These are phyloP conservation scores for Origma solitaria DNA, from an alignment of 2,113 vertebrate genomes.

Conservation along the genomic window DNA sequence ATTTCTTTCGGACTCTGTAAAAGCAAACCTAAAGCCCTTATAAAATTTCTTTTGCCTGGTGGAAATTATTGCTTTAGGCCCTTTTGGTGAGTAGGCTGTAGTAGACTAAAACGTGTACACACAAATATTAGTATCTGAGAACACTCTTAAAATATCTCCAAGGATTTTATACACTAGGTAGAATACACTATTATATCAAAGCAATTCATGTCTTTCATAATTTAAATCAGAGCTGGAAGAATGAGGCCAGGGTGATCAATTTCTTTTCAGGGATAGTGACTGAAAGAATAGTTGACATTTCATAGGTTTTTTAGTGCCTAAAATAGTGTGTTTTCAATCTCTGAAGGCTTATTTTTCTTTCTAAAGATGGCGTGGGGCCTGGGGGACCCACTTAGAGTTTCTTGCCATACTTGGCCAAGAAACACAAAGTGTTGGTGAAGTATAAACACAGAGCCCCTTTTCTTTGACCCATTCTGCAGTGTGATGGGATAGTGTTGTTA, in stretches of 20 bases:
- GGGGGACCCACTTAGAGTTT: conserved; percentile 91
- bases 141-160: background rate
- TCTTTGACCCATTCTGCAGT: conserved; percentile 92
- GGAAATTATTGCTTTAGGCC: background rate
- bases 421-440: conserved; percentile 92
- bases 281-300: conserved; percentile 77
- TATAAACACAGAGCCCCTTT: conserved; percentile 94
- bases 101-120: background rate
- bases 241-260: conserved; percentile 10
- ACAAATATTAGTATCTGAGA: background rate
- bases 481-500: conserved; percentile 98
- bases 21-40: background rate
- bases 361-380: conserved; percentile 84
- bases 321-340: conserved; percentile 70
- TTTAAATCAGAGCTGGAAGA: conserved; percentile 48
- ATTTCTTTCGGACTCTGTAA: background rate
- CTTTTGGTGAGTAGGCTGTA: background rate
- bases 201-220: background rate
- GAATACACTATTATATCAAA: background rate
- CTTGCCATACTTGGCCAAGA: conserved; percentile 88
- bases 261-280: conserved; percentile 54
- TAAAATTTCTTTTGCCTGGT: background rate
- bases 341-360: conserved; percentile 81
- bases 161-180: background rate
- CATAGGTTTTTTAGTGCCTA: conserved; percentile 62